phyloP scores from a whole-genome alignment of 1,140 invertebrate genomes.

The Caenorhabditis tropicalis region DNA sequence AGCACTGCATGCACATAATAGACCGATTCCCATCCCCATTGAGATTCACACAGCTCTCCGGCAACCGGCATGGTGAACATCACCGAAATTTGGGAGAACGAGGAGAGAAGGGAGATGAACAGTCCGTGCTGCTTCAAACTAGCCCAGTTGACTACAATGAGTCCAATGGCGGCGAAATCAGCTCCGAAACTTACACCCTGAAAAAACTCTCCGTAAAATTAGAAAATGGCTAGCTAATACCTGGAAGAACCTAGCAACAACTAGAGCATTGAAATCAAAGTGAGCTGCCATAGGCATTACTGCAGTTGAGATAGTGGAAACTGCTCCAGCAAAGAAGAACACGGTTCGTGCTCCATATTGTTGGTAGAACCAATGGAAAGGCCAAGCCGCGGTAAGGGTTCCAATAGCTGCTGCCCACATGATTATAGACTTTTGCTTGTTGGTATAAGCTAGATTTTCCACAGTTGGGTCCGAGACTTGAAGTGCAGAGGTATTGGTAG shows the following conservation, averaged over 20 bases:
- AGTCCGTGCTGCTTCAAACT: constrained; percentile 60
- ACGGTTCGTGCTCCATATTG: constrained; percentile 52
- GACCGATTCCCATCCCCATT: constrained; percentile 56
- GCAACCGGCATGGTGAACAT: constrained; percentile 60
- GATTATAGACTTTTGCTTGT: constrained; percentile 50
- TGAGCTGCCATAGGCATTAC: constrained; percentile 48
- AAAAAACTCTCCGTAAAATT: not conserved
- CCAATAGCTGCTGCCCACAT: constrained; percentile 58
- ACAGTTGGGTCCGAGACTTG: not conserved
- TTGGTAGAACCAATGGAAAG: constrained; percentile 57
- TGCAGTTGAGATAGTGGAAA: constrained; percentile 54
- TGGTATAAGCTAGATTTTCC: constrained; percentile 32
- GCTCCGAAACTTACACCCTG: constrained; percentile 59
- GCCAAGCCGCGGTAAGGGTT: constrained; percentile 57
- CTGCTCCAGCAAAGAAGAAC: constrained; percentile 55
- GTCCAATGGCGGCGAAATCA: constrained; percentile 58
- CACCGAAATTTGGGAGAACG: constrained; percentile 59
- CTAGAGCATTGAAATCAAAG: constrained; percentile 35
- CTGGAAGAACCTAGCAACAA: constrained; percentile 54
- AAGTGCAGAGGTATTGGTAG: not conserved
- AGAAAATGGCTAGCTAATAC: too few species aligned
- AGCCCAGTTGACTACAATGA: constrained; percentile 60
- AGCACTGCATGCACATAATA: constrained; percentile 58
- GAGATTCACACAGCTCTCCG: constrained; percentile 56
- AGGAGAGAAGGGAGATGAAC: constrained; percentile 59